These are phyloP conservation scores for Germaria angustata DNA, from an alignment of 2,888 invertebrate species.

Conservation along the genomic window DNA sequence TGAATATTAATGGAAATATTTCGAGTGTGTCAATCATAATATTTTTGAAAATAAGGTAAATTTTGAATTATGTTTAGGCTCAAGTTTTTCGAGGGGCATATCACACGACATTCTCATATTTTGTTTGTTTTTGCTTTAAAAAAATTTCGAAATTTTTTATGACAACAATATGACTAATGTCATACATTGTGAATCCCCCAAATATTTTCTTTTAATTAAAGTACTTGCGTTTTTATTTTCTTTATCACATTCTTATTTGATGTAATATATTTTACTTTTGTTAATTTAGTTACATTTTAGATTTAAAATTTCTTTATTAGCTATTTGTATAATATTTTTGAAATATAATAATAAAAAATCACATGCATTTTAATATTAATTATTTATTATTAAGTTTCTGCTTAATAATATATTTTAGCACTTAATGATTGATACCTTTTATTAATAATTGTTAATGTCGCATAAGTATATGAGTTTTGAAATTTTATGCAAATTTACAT, in stretches of 20 bases:
- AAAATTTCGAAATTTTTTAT: no score
- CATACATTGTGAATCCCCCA: no score
- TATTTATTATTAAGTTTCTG: slow-evolving; percentile 1
- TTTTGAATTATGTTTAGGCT: no score
- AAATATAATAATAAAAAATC: slow-evolving; percentile 46
- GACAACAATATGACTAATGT: no score
- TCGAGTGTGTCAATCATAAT: no score
- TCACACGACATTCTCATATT: no score
- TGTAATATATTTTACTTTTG: neutral
- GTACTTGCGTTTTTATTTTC: neutral
- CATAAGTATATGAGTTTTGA: neutral
- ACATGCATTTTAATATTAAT: slow-evolving; percentile 49
- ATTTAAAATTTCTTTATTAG: neutral
- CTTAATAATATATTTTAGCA: slow-evolving; percentile 51
- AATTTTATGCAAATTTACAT: neutral
- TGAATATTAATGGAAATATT: no score
- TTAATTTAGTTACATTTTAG: neutral
- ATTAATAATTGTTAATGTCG: neutral
- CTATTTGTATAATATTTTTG: slow-evolving; percentile 11
- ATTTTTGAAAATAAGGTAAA: no score
- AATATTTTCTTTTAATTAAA: neutral
- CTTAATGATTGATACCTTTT: slow-evolving; percentile 54
- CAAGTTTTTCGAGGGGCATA: no score
- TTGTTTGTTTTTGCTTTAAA: no score
- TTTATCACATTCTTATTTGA: slow-evolving; percentile 30